These are phyloP conservation scores for Macquaria ambigua DNA, from an alignment of 2,113 vertebrate genomes.

Conservation along the genomic window DNA sequence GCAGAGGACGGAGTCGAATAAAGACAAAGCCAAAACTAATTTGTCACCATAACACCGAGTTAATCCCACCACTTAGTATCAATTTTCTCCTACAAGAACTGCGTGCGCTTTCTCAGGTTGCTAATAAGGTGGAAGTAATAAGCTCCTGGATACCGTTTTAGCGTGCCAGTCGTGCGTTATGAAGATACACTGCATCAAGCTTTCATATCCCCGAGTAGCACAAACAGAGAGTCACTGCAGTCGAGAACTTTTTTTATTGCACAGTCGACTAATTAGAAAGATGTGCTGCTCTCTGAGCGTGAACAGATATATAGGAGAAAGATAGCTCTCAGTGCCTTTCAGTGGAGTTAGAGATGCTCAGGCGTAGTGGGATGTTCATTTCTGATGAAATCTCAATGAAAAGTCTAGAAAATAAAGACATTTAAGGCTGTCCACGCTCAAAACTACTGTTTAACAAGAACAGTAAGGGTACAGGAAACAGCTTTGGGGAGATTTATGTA, in stretches of 20 bases:
- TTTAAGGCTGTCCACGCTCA: not conserved
- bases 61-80: slow-evolving; percentile 75
- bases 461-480: not conserved
- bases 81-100: slow-evolving; percentile 74
- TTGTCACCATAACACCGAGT: slow-evolving; percentile 57
- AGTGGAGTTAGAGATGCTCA: slow-evolving; percentile 28
- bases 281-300: slow-evolving; percentile 21
- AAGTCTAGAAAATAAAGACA: not conserved
- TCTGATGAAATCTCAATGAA: not conserved
- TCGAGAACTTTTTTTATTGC: slow-evolving; percentile 35
- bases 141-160: slow-evolving; percentile 60
- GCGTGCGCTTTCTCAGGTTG: slow-evolving; percentile 71
- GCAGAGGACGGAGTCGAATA: slow-evolving; percentile 28
- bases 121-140: slow-evolving; percentile 80
- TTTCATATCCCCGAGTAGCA: slow-evolving; percentile 46
- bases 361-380: not conserved
- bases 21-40: slow-evolving; percentile 61
- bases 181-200: slow-evolving; percentile 63
- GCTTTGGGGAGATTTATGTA: not conserved
- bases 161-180: slow-evolving; percentile 78
- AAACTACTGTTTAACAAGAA: not conserved
- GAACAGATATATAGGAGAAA: slow-evolving; percentile 19
- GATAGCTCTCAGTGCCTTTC: not conserved
- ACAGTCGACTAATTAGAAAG: slow-evolving; percentile 51
- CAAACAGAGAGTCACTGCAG: slow-evolving; percentile 51